Base-by-base conservation (phyloP, 2,888 invertebrate genomes). In the Lochmaea crataegi region DNA sequence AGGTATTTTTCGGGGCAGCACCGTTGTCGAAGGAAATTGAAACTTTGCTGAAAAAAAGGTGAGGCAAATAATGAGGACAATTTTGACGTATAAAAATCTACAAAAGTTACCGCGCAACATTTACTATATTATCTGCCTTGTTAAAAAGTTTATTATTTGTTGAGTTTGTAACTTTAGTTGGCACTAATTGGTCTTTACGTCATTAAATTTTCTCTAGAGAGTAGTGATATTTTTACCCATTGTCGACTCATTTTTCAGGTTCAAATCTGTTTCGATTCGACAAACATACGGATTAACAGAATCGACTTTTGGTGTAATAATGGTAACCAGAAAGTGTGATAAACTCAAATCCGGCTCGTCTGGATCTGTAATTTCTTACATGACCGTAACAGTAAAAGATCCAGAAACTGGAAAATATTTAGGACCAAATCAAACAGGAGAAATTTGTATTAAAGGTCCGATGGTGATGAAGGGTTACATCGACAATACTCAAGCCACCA, bases 251-350 rank as follows among this genome's bases (percentile, higher is more conserved):
- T 58, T 14, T 26, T 71, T 11, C 41, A 79, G 80, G 22, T 77
- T 80, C 61, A 80, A 79, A n/a, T 71, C 75, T 26, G 38, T 61
- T 1, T 71, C 78, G 22, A 78, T 80, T 2, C 75, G 75, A n/a
- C 93, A 94, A 86, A 93, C 92, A 1, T 95, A 94, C 83, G 95
- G 95, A 4, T 88, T 95, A 83, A 95, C 94, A 6, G 95, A 95
- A 86, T 90, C 91, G 45, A 93, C 94, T 5, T 88, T 94, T 82
- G 88, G 89, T 63, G 80, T 89, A 2, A 75, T 87, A 71, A n/a
- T 63, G 3, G 7, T 87, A 1, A 74, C 85, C 10, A 83, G 85
- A 4, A 87, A 88, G 45, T 77, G 80, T 0, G 69, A 73, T n/a
- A 78, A 77, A 22, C 12, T 45, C 4, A 90, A 90, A 81, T 87